Evolutionary conservation across 1,140 invertebrate genomes (phyloP), one percentile per base, ranked within the genome.

Genomic region (Bombus confusus): DNA sequence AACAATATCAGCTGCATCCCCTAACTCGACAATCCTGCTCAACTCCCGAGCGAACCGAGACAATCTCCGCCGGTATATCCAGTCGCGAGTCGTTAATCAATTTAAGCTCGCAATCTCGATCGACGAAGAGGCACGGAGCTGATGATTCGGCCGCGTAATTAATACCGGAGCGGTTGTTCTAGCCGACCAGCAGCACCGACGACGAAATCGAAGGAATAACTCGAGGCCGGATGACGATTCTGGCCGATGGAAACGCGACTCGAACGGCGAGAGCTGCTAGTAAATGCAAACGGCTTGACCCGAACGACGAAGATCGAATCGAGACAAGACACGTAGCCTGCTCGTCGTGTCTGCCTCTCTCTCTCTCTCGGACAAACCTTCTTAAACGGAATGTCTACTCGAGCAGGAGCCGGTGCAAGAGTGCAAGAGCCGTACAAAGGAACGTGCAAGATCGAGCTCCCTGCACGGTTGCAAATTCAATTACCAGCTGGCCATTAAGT

Each of bases 201-300:
- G 34, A 37, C 47, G 37, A 59, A 31, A 68, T 18, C 22, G 5
- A 28, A 64, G 41, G 31, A 62, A 66, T 64, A 73, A 73, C 77
- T 41, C 6, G 62, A 66, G 28, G 10, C 39, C 59, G 13, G 15
- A 81, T 59, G 85, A 74, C 66, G 80, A 86, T 75, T 77, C 80
- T 37, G 25, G 62, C 31, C 80, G 64, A 80, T 80, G 52, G 75
- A 62, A 69, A 72, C 66, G 41, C 75, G 31, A 31, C 47, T 3
- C 52, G 57, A 31, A 31, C 9, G n/a, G 1, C 5, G 9, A 31
- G 39, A 31, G 62, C 80, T 57, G 80, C 57, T 74, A 73, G 81
- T 78, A 84, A 87, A 87, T 87, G 86, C 86, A 85, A 87, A 85
- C 86, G 86, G 84, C 86, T 84, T 87, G 86, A 87, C 86, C 86